These are phyloP conservation scores for Metacarcinus magister DNA, from an alignment of 2,888 invertebrate species.

Conservation along the genomic window DNA sequence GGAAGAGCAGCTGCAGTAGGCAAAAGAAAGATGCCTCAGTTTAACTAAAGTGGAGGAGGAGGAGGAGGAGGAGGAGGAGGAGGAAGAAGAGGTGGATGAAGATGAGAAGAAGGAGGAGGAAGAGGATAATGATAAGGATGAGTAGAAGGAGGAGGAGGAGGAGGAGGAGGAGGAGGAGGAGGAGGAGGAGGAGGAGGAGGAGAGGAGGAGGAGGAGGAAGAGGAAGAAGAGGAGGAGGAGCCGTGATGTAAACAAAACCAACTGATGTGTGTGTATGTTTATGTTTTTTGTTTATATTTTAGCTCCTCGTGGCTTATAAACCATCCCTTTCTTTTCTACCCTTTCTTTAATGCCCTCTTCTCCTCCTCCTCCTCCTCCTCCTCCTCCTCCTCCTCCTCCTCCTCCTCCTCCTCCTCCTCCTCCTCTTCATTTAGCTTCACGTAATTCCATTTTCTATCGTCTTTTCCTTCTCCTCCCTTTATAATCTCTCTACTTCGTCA, in stretches of 20 bases:
- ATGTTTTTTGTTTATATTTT: constrained; percentile 5
- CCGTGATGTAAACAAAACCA: background rate
- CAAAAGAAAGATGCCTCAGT: background rate
- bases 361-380: background rate
- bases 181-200: background rate
- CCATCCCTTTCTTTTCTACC: background rate
- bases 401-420: too few species aligned
- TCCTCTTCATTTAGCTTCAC: background rate
- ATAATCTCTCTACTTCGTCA: too few species aligned
- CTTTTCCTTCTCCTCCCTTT: too few species aligned
- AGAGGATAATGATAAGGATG: background rate
- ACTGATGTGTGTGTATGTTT: constrained; percentile 3
- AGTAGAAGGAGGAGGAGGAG: background rate
- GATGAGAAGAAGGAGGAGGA: constrained; percentile 12
- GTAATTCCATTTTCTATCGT: too few species aligned
- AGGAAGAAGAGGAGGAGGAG: constrained; percentile 2
- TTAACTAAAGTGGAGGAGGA: background rate
- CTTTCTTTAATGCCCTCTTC: too few species aligned
- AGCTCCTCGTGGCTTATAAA: background rate
- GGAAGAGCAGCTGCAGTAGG: background rate
- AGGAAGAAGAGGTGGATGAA: background rate
- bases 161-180: background rate
- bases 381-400: background rate
- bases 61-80: background rate
- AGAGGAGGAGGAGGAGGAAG: background rate